phyloP scores from a whole-genome alignment of 2,797 vertebrate genomes.

The Sebastes kiyomatsui region DNA sequence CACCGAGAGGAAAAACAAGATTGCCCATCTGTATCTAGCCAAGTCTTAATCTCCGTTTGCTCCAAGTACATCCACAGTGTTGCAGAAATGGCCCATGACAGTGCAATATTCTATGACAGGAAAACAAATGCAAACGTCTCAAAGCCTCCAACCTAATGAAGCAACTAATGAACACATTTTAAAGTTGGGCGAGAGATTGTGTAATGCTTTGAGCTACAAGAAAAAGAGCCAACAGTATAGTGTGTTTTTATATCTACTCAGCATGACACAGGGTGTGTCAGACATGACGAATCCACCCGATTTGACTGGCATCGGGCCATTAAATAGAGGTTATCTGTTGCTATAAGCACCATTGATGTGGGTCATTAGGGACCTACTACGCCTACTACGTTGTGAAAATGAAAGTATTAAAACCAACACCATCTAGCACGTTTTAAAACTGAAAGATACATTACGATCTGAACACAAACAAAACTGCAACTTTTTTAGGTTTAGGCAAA shows the following conservation, averaged over 20 bases:
- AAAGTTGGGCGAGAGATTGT: neutral
- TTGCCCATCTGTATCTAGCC: neutral
- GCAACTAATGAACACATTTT: slow-evolving; percentile 19
- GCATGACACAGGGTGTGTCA: neutral
- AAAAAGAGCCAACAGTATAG: neutral
- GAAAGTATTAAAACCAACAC: no score
- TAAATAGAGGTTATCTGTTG: no score
- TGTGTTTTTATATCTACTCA: neutral
- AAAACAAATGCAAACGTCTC: neutral
- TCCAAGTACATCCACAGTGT: slow-evolving; percentile 6
- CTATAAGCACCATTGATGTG: no score
- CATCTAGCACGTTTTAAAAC: no score
- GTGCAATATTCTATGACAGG: neutral
- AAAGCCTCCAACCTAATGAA: slow-evolving; percentile 6
- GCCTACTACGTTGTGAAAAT: no score
- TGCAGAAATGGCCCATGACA: slow-evolving; percentile 2
- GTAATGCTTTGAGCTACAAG: neutral
- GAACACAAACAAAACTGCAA: no score
- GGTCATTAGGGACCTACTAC: no score
- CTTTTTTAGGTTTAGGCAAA: no score
- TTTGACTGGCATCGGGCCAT: no score
- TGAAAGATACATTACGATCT: no score
- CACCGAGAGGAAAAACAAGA: neutral
- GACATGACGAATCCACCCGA: no score
- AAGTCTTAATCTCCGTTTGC: neutral